Evolutionary conservation across 2,113 vertebrate species (phyloP), one percentile per base, ranked within the genome.

Genomic region (Oncorhynchus nerka): DNA sequence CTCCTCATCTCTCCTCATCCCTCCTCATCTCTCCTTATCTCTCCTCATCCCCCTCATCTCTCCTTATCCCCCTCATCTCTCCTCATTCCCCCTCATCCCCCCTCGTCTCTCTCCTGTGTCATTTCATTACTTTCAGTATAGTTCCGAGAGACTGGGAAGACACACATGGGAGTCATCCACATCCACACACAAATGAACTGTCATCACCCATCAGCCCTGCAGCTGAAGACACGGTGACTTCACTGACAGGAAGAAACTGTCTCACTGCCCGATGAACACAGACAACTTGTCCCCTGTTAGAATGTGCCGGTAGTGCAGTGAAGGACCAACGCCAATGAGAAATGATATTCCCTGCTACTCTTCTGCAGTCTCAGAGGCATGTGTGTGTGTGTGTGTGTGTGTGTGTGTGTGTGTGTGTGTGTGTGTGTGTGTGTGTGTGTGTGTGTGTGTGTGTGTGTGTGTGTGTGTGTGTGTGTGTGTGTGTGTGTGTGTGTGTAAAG

Each of bases 141-240:
- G 69, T 3, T 19, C 19, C 45, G 7, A 75, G 57, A 5, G 51
- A 65, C 32, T 39, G 39, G 2, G 39, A 8, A 39, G 39, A 39
- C 39, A 39, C 6, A 6, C 8, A 39, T 39, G 39, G 39, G 39
- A 26, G 49, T 85, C 84, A 79, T 84, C 84, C 49, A 87, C 82
- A 85, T 87, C 72, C 75, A 68, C 79, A 32, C 66, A 66, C 78
- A 85, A 85, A 83, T 79, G 73, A 80, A 75, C 78, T 76, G 67
- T 70, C 80, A 76, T 71, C 77, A 70, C 20, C 64, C 69, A 67
- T 86, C 76, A 82, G 75, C 26, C 49, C 49, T 55, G 51, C 68
- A 84, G 77, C 72, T 76, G 79, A 51, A 75, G 71, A 65, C 79
- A 74, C 71, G 64, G 32, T 32, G 75, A 55, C 30, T 20, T 11